These are phyloP conservation scores for Drosophila histrio DNA, from an alignment of 2,888 invertebrate species.

Conservation along the genomic window DNA sequence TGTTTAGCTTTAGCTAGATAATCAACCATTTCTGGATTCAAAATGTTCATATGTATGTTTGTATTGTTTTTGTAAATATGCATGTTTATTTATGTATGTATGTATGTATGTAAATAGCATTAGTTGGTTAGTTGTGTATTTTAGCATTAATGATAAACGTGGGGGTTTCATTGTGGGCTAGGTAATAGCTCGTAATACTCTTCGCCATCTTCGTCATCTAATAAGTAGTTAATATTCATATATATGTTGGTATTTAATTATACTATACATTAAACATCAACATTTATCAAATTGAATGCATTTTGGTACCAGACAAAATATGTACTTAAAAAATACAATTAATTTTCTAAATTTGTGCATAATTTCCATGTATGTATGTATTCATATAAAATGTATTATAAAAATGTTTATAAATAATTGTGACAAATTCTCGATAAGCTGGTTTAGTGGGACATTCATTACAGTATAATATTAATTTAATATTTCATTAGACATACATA, in stretches of 20 bases:
- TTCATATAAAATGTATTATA: conserved; percentile 66
- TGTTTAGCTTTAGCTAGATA: conserved; percentile 40
- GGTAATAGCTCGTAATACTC: conserved; percentile 57
- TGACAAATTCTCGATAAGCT: conserved; percentile 54
- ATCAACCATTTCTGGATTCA: conserved; percentile 23
- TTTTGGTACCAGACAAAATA: conserved; percentile 70
- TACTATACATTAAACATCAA: conserved; percentile 52
- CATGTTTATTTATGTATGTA: conserved; percentile 36
- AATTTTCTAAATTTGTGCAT: conserved; percentile 45
- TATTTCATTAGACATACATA: conserved; percentile 38
- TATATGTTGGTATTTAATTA: conserved; percentile 21
- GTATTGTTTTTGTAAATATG: conserved; percentile 25
- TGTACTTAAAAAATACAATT: conserved; percentile 62
- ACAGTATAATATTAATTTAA: conserved; percentile 29
- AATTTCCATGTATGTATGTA: conserved; percentile 29
- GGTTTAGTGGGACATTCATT: conserved; percentile 60
- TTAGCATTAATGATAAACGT: conserved; percentile 47
- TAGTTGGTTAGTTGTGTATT: conserved; percentile 42
- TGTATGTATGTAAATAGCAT: conserved; percentile 32
- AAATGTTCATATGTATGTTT: conserved; percentile 21
- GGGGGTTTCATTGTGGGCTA: conserved; percentile 57
- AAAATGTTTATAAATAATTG: conserved; percentile 56
- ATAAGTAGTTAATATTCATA: conserved; percentile 18
- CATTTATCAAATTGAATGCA: conserved; percentile 76
- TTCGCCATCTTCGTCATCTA: conserved; percentile 14